Evolutionary conservation across 1,140 invertebrate species (phyloP).

Genomic region (Theocolax elegans): DNA sequence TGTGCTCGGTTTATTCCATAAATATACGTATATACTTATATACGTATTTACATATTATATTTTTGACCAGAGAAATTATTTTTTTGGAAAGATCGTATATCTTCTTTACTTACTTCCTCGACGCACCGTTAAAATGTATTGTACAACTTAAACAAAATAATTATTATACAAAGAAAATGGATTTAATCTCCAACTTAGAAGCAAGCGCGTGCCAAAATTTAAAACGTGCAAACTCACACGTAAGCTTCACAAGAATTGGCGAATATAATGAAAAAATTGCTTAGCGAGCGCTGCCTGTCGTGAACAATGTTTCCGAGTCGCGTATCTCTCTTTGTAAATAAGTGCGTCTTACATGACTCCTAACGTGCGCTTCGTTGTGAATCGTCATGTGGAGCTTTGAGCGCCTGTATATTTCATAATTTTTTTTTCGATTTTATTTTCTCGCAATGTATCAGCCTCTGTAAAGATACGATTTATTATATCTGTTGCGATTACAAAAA

Average conservation of each 20-base stretch:
- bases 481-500: constrained; percentile 63
- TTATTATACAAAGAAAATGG: background rate
- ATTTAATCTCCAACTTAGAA: constrained; percentile 1
- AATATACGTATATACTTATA: background rate
- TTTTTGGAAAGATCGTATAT: background rate
- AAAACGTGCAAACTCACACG: constrained; percentile 33
- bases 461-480: constrained; percentile 65
- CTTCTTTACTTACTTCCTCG: constrained; percentile 12
- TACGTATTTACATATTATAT: constrained; percentile 1
- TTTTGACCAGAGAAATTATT: constrained; percentile 7
- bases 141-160: constrained; percentile 4
- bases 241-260: background rate
- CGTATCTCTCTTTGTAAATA: constrained; percentile 36
- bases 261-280: constrained; percentile 19
- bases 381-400: constrained; percentile 51
- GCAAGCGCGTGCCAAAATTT: constrained; percentile 54
- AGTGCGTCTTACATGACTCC: constrained; percentile 38
- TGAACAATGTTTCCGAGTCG: constrained; percentile 46
- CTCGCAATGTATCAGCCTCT: constrained; percentile 64
- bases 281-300: constrained; percentile 23
- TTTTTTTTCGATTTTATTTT: constrained; percentile 54
- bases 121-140: constrained; percentile 5
- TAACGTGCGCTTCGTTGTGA: constrained; percentile 50
- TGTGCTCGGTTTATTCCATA: background rate
- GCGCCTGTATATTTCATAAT: constrained; percentile 62